Base-by-base conservation (phyloP, 1,140 invertebrate species). In the Leptinotarsa texana region DNA sequence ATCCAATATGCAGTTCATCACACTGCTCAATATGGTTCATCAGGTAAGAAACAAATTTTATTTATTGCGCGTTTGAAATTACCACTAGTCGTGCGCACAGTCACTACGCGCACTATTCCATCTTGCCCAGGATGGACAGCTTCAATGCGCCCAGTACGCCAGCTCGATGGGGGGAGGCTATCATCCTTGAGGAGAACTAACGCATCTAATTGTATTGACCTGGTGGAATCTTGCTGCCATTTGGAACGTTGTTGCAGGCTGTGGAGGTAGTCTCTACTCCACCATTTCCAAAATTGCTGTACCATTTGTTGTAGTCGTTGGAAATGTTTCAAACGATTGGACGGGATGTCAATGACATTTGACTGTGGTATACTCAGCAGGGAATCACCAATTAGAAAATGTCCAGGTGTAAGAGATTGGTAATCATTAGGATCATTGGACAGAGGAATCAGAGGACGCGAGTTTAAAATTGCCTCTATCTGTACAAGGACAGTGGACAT, bases 141-240 rank as follows among this genome's bases (percentile, higher is more conserved):
- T 1, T 47, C 61, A 6, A 82, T 68, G 24, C 75, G 24, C 24
- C 77, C 81, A 8, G 82, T 66, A 13, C 47, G 33, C 80, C 80
- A 82, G 66, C 77, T 47, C 5, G 69, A 18, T n/a, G 82, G 82
- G 13, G 84, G 82, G 15, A 78, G 49, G 57, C 78, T 76, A 13
- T 82, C 80, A 13, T 84, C 80, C 42, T 81, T 82, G 1, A 85
- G 15, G 0, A 86, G 24, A 8, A 85, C 85, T 11, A 86, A 57
- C 49, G 49, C 49, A 13, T n/a, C 49, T 15, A 13, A 57, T 17
- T 57, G 24, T 5, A 76, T 65, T 24, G 79, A 76, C 22, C 74
- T 49, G 61, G 80, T 42, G 47, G 13, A 13, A 33, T 33, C 27
- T 33, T 49, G 72, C 62, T 22, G 15, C 42, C 68, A 69, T 21